These are phyloP conservation scores for Ailurus styani DNA, from an alignment of 2,113 vertebrate species.

Conservation along the genomic window DNA sequence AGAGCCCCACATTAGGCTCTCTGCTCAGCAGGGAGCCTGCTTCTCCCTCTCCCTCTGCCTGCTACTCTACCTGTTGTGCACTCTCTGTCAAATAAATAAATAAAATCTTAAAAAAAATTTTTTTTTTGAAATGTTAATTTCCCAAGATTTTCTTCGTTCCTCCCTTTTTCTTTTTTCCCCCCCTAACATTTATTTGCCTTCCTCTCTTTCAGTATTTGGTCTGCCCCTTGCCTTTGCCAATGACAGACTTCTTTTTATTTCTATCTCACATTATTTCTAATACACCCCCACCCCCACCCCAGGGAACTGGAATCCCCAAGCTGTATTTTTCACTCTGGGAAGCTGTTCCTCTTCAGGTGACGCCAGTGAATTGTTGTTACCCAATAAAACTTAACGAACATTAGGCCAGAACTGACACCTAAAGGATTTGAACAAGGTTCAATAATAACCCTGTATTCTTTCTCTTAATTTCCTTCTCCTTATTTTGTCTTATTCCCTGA, in stretches of 20 bases:
- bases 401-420: not conserved
- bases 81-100: not conserved
- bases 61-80: too few relatives aligned
- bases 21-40: too few relatives aligned
- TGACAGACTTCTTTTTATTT: constrained; percentile 23
- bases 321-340: not conserved
- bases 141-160: constrained; percentile 4
- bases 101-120: not conserved
- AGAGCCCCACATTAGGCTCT: too few relatives aligned
- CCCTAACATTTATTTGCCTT: not conserved
- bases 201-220: constrained; percentile 9
- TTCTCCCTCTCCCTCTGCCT: too few relatives aligned
- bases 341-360: not conserved
- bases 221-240: not conserved
- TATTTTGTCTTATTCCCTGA: not conserved
- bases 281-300: not conserved
- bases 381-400: not conserved
- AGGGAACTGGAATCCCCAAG: not conserved
- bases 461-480: not conserved
- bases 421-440: not conserved
- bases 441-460: not conserved
- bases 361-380: not conserved
- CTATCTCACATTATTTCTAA: constrained; percentile 3
- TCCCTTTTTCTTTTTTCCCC: not conserved
- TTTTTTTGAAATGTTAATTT: not conserved